Conservation (phyloP, 2,113 vertebrate species). For the Syrrhaptes paradoxus region DNA sequence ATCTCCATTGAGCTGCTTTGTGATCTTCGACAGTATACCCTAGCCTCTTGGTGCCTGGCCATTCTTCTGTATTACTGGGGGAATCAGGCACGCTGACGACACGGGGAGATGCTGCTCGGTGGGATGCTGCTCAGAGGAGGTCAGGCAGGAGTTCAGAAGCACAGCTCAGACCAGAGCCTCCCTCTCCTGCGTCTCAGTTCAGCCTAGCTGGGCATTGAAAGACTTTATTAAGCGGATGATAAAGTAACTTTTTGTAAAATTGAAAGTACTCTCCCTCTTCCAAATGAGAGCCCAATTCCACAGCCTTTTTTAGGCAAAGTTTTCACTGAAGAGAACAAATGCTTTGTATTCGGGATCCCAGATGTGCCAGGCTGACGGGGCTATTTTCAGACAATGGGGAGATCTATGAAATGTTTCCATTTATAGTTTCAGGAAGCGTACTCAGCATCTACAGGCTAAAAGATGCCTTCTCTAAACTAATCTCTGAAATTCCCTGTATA, state of each 20-base stretch:
- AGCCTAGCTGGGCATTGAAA: background rate
- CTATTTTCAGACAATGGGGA: conserved; percentile 54
- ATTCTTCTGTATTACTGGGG: background rate
- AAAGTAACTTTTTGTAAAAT: background rate
- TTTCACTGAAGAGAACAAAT: conserved; percentile 39
- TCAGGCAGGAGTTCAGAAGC: background rate
- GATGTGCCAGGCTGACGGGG: conserved; percentile 30
- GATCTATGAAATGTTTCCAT: conserved; percentile 52
- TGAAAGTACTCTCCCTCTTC: background rate
- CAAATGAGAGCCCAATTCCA: background rate
- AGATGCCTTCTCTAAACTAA: background rate
- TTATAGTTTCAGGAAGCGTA: conserved; percentile 30
- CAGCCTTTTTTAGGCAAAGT: conserved; percentile 57
- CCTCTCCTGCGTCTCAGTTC: background rate
- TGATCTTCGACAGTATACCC: background rate
- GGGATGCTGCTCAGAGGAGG: background rate
- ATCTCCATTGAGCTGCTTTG: background rate
- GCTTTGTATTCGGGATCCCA: conserved; percentile 17
- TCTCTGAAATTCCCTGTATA: background rate
- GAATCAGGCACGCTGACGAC: background rate
- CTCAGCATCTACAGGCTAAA: conserved; percentile 4
- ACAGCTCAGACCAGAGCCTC: background rate
- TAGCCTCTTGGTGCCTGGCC: background rate
- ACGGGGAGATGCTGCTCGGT: background rate
- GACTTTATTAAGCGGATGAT: background rate